phyloP scores from a whole-genome alignment of 2,797 vertebrate species.

The Danio aesculapii region DNA sequence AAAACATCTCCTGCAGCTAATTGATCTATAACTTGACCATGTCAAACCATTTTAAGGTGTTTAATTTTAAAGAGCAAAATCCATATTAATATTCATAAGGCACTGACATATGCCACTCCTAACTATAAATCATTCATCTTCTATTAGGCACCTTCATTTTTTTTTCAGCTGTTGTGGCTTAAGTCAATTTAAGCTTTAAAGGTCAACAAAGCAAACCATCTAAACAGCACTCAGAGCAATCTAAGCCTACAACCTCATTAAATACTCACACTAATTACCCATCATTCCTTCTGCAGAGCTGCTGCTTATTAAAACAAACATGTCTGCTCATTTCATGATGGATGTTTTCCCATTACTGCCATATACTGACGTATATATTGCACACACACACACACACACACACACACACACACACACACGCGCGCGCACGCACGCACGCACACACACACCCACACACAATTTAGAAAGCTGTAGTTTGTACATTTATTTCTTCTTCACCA shows the following conservation, averaged over 20 bases:
- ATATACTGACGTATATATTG: neutral
- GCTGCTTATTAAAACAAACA: slow-evolving; percentile 53
- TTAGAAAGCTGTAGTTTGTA: too few relatives aligned
- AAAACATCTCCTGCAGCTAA: slow-evolving; percentile 25
- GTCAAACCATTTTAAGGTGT: slow-evolving; percentile 38
- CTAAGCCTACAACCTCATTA: slow-evolving; percentile 69
- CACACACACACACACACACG: neutral
- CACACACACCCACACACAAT: neutral
- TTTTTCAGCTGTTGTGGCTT: slow-evolving; percentile 32
- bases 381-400: neutral
- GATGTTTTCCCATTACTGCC: slow-evolving; percentile 19
- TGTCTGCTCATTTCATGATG: slow-evolving; percentile 39
- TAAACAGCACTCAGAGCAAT: slow-evolving; percentile 58
- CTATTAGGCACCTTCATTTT: slow-evolving; percentile 13
- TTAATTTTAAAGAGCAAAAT: slow-evolving; percentile 18
- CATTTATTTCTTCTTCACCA: too few relatives aligned
- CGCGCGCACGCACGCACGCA: neutral
- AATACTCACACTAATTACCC: slow-evolving; percentile 67
- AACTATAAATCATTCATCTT: slow-evolving; percentile 41
- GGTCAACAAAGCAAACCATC: slow-evolving; percentile 68
- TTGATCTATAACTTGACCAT: slow-evolving; percentile 27
- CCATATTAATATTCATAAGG: slow-evolving; percentile 21
- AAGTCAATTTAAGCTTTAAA: slow-evolving; percentile 59
- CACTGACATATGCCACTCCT: neutral
- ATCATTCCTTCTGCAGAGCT: slow-evolving; percentile 44